phyloP scores from a whole-genome alignment of 2,113 vertebrate genomes.

The Ondatra zibethicus region DNA sequence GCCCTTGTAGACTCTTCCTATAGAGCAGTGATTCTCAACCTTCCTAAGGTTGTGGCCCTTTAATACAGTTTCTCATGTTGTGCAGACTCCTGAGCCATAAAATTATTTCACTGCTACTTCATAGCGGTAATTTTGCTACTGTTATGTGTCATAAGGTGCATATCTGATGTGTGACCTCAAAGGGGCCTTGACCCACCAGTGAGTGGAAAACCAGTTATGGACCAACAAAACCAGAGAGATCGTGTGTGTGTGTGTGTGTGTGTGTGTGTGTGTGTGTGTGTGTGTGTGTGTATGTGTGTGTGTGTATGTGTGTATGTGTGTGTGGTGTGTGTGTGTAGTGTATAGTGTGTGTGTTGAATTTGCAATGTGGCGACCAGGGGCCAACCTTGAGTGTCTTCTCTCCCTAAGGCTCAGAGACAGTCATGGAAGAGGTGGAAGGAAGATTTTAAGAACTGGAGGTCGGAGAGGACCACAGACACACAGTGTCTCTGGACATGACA shows the following conservation, averaged over 20 bases:
- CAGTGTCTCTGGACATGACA: background rate
- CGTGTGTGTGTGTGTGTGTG: background rate
- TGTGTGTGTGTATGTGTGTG: background rate
- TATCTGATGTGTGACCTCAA: background rate
- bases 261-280: background rate
- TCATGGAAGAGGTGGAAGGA: background rate
- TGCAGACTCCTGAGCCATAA: background rate
- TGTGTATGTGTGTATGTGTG: too few species aligned
- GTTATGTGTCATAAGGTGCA: background rate
- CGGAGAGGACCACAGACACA: background rate
- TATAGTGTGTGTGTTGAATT: too few species aligned
- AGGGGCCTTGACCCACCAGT: background rate
- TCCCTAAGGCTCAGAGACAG: background rate
- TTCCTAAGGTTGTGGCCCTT: accelerated
- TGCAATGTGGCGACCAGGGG: background rate
- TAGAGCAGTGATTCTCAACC: background rate
- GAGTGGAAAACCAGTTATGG: background rate
- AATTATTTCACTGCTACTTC: background rate
- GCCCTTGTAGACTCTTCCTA: accelerated
- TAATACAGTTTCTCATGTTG: background rate
- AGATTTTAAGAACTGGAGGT: background rate
- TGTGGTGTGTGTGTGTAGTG: too few species aligned
- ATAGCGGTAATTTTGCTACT: background rate
- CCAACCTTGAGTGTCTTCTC: background rate
- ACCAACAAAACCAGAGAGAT: background rate